A percentile compares a stretch with the other conserved stretches of the same genome.
Evolutionary conservation across 92 coral and sea anemone species (phyloP).

Genomic region (Meandrina meandrites): DNA sequence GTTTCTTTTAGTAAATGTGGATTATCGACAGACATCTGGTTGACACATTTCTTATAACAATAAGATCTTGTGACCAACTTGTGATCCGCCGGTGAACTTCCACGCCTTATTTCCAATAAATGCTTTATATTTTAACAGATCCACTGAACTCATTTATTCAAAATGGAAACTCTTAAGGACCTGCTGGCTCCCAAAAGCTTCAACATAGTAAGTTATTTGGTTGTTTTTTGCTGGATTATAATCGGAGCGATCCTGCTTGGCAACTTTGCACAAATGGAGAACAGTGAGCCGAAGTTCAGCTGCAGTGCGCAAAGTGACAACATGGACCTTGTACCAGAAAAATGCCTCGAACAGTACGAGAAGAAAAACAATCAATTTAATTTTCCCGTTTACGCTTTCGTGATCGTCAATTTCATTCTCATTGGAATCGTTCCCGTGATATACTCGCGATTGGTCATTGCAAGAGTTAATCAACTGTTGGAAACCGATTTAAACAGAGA

Average conservation of each 20-base stretch:
- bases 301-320: not conserved
- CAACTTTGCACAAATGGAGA: constrained; percentile 9
- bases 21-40: no score
- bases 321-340: constrained; percentile 9
- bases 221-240: not conserved
- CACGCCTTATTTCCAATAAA: no score
- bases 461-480: constrained; percentile 3
- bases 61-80: no score
- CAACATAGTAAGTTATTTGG: not conserved
- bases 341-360: constrained; percentile 25
- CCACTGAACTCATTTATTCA: not conserved
- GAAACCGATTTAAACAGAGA: not conserved
- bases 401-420: not conserved
- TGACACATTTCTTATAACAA: no score
- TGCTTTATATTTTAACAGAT: not conserved
- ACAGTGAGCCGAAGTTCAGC: constrained; percentile 15
- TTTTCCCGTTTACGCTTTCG: constrained; percentile 23
- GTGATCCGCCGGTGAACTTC: no score
- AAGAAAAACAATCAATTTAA: not conserved
- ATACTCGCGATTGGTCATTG: constrained; percentile 20
- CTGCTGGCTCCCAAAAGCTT: not conserved
- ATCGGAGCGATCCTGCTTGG: not conserved
- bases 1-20: no score
- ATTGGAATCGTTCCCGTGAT: not conserved
- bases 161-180: not conserved